phyloP scores from a whole-genome alignment of 2,113 vertebrate species.

The Strigops habroptila region DNA sequence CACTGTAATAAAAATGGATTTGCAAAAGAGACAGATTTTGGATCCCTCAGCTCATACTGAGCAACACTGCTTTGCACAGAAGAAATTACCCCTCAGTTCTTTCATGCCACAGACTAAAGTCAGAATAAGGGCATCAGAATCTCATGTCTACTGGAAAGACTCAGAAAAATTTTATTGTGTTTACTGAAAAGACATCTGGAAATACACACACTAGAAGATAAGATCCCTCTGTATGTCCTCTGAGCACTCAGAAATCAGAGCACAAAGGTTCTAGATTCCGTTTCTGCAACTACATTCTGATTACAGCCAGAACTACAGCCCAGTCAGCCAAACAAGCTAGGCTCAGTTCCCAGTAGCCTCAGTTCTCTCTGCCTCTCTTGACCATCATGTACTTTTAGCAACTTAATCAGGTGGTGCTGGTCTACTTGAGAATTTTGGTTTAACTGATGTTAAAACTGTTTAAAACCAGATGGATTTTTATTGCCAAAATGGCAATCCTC shows the following conservation, averaged over 20 bases:
- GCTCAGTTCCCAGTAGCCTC: neutral
- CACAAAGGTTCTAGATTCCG: neutral
- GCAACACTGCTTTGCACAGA: neutral
- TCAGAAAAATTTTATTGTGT: neutral
- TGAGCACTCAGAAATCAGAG: neutral
- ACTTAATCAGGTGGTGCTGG: neutral
- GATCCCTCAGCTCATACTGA: neutral
- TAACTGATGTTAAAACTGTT: no score
- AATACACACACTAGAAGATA: neutral
- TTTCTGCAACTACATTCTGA: neutral
- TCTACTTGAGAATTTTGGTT: neutral
- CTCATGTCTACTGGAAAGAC: neutral
- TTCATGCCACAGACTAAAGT: neutral
- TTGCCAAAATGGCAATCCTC: neutral
- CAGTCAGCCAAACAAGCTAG: neutral
- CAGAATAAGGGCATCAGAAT: neutral
- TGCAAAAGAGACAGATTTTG: neutral
- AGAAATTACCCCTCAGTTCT: neutral
- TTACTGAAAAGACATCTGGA: neutral
- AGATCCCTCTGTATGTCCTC: neutral
- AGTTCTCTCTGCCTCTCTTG: neutral
- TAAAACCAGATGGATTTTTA: neutral
- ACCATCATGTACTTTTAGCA: neutral
- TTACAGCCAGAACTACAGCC: neutral
- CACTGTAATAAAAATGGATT: neutral